A percentile compares a stretch with the other conserved stretches of the same genome.
phyloP scores from a whole-genome alignment of 1,140 invertebrate species.

The Tetragonula clypearis region DNA sequence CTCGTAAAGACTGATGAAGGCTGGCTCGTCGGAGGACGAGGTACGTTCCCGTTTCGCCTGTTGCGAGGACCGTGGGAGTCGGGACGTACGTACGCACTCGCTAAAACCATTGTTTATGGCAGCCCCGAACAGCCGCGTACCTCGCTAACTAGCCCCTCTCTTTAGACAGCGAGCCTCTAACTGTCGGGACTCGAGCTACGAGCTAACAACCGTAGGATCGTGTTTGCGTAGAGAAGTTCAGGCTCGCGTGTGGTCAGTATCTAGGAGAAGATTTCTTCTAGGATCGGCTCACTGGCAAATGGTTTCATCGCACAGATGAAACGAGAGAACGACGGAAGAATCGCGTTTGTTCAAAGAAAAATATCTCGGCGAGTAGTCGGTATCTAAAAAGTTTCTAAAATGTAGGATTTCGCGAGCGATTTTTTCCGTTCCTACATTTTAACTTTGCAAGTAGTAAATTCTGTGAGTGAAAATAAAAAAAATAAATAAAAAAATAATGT shows the following conservation, averaged over 20 bases:
- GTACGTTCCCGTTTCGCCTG: conserved; percentile 27
- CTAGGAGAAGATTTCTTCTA: not conserved
- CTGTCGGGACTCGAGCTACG: conserved; percentile 22
- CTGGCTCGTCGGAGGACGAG: conserved; percentile 19
- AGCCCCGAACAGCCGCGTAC: conserved; percentile 68
- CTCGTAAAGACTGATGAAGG: conserved; percentile 59
- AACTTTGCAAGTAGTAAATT: no score
- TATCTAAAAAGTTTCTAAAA: not conserved
- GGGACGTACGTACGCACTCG: conserved; percentile 70
- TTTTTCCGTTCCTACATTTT: no score
- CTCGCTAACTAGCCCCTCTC: conserved; percentile 76
- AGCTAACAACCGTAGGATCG: conserved; percentile 14
- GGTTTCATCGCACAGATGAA: not conserved
- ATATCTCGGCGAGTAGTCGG: not conserved
- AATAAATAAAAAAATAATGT: no score
- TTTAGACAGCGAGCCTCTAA: conserved; percentile 42
- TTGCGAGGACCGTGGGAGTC: conserved; percentile 75
- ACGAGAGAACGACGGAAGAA: not conserved
- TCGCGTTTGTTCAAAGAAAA: not conserved
- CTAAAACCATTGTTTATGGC: conserved; percentile 79
- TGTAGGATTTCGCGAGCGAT: no score
- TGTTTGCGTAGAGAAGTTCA: conserved; percentile 35
- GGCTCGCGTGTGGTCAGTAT: conserved; percentile 32
- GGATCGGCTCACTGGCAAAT: not conserved
- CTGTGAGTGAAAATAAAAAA: no score